These are phyloP conservation scores for Thripadectes ignobilis DNA, from an alignment of 2,797 vertebrate genomes.

Conservation along the genomic window DNA sequence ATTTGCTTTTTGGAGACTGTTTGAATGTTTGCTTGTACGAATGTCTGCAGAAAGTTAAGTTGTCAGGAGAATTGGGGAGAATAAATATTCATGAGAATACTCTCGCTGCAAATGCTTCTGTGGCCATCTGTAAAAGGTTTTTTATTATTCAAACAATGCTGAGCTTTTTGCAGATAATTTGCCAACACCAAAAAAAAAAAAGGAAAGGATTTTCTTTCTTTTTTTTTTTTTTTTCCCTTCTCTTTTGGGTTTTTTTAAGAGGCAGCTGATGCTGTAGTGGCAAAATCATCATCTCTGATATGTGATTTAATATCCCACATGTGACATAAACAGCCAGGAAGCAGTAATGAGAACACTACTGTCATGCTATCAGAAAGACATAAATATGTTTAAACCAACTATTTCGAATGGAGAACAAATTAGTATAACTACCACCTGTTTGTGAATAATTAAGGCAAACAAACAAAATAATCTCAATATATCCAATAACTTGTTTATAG, in stretches of 20 bases:
- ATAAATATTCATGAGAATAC: conserved; percentile 65
- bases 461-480: neutral
- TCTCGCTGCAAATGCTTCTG: neutral
- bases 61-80: conserved; percentile 14
- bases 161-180: conserved; percentile 51
- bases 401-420: neutral
- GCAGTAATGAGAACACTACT: neutral
- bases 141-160: conserved; percentile 51
- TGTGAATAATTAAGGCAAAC: conserved; percentile 31
- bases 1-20: conserved; percentile 1
- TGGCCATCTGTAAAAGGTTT: conserved; percentile 55
- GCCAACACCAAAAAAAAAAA: neutral
- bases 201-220: accelerated
- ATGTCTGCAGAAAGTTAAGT: conserved; percentile 36
- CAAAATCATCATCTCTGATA: neutral
- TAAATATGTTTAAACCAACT: neutral
- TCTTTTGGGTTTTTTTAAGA: neutral
- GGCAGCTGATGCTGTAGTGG: neutral
- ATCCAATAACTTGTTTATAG: conserved; percentile 5
- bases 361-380: neutral
- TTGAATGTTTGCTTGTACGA: conserved; percentile 13
- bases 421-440: conserved; percentile 11
- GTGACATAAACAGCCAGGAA: neutral
- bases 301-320: neutral
- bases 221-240: neutral